phyloP scores from a whole-genome alignment of 2,113 vertebrate genomes.

The Heterochromis multidens region DNA sequence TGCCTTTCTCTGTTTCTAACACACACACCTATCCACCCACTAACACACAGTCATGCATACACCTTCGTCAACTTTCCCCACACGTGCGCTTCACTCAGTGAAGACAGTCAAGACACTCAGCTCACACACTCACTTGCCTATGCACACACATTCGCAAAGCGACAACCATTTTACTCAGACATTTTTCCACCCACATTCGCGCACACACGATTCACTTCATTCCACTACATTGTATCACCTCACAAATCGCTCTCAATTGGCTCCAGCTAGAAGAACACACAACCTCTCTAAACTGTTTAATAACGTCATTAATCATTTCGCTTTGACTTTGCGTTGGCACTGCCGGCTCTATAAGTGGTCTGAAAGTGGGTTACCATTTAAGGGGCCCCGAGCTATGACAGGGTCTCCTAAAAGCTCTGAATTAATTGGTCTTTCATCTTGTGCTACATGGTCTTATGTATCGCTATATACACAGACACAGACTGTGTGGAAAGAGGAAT shows the following conservation, averaged over 20 bases:
- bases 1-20: background rate
- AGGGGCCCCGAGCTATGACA: conserved; percentile 16
- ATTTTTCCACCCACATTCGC: background rate
- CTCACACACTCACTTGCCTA: background rate
- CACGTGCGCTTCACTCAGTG: background rate
- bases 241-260: conserved; percentile 50
- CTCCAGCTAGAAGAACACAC: conserved; percentile 40
- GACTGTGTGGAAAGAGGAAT: background rate
- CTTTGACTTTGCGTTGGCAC: conserved; percentile 28
- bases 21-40: background rate
- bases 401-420: conserved; percentile 24
- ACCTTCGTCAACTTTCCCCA: background rate
- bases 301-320: conserved; percentile 55
- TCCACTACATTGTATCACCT: conserved; percentile 48
- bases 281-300: conserved; percentile 51
- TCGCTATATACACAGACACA: background rate
- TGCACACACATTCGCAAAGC: background rate
- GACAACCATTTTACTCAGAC: background rate
- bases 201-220: conserved; percentile 13
- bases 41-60: background rate
- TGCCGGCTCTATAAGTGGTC: conserved; percentile 7
- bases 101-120: background rate
- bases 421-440: conserved; percentile 37
- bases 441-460: background rate
- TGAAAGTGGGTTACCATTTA: conserved; percentile 48